These are phyloP conservation scores for Bombus superbus DNA, from an alignment of 1,140 invertebrate genomes.

Conservation along the genomic window DNA sequence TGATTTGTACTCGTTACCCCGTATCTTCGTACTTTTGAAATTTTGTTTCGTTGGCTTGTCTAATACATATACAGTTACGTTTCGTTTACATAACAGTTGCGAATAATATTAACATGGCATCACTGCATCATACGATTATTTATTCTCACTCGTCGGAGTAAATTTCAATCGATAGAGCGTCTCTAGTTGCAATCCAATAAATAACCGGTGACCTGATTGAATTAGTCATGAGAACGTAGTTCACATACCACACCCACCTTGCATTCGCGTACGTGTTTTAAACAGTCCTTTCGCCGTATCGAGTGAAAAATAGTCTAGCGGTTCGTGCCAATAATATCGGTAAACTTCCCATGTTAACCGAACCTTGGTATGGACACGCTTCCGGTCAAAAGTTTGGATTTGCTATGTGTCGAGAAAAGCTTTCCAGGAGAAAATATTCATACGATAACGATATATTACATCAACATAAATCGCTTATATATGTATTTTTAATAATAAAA, in stretches of 20 bases:
- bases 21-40: neutral
- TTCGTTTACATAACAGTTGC: neutral
- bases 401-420: too few species aligned
- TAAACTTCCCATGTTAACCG: neutral
- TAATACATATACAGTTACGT: neutral
- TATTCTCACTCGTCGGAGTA: neutral
- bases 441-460: too few species aligned
- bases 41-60: neutral
- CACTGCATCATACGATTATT: neutral
- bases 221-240: conserved; percentile 27
- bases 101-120: neutral
- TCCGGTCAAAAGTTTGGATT: neutral
- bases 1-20: neutral
- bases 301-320: neutral
- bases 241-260: conserved; percentile 7
- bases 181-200: conserved; percentile 20
- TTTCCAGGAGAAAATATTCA: too few species aligned
- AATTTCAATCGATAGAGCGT: conserved; percentile 17
- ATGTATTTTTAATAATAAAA: neutral
- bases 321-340: neutral
- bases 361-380: neutral
- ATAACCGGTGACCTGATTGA: conserved; percentile 33
- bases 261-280: neutral
- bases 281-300: neutral
- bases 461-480: too few species aligned